Conservation (phyloP, 2,113 vertebrate species). For the Ellobius talpinus region DNA sequence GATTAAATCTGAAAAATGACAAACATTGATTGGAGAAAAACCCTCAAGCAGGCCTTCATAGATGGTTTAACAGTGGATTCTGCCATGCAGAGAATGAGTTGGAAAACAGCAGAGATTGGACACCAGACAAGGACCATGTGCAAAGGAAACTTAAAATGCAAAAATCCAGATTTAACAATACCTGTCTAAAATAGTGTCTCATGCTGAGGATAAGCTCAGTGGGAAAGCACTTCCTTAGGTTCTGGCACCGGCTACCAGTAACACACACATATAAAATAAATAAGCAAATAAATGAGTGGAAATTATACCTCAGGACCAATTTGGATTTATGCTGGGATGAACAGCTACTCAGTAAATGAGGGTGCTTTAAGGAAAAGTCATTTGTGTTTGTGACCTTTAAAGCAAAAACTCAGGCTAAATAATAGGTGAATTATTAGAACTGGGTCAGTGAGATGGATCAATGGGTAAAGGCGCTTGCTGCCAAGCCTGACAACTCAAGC, state of each 20-base stretch:
- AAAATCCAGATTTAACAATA: neutral
- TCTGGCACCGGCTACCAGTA: neutral
- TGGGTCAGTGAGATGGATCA: neutral
- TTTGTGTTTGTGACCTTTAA: constrained; percentile 37
- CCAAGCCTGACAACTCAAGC: neutral
- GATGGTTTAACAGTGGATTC: neutral
- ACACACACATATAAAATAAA: neutral
- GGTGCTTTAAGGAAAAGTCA: neutral
- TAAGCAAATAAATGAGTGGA: neutral
- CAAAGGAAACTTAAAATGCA: constrained; percentile 14
- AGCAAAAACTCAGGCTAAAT: constrained; percentile 6
- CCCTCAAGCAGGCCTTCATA: neutral
- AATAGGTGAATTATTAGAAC: constrained; percentile 5
- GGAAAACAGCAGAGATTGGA: neutral
- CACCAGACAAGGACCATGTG: neutral
- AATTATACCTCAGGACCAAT: neutral
- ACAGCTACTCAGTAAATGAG: constrained; percentile 7
- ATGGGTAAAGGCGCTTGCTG: neutral
- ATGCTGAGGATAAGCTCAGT: neutral
- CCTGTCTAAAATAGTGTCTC: constrained; percentile 10
- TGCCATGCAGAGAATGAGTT: neutral
- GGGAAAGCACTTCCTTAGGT: neutral
- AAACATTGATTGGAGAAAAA: neutral
- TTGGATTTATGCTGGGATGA: neutral
- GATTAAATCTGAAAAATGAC: neutral